Percentiles rank a stretch among this genome's conserved stretches.
Evolutionary conservation across 92 coral and sea anemone species (phyloP).

Genomic region (Galaxea fascicularis): DNA sequence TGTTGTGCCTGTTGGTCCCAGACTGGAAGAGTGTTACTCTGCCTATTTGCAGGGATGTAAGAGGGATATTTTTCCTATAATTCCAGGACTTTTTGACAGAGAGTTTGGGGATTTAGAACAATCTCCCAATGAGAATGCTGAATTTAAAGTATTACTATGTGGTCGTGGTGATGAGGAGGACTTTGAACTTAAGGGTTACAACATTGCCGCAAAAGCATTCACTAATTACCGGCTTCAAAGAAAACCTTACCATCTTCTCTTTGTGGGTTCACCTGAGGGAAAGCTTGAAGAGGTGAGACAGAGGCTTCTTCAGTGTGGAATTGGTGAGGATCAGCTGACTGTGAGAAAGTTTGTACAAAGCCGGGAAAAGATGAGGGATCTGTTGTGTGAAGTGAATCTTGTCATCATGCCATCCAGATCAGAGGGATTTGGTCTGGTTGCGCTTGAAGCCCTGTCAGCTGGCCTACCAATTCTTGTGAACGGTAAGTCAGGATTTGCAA

Average conservation of each 20-base stretch:
- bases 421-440: slow-evolving; percentile 22
- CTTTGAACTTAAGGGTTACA: slow-evolving; percentile 9
- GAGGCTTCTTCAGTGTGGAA: background rate
- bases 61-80: background rate
- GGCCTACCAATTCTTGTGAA: slow-evolving; percentile 4
- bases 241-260: background rate
- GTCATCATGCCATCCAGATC: slow-evolving; percentile 20
- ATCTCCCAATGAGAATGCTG: background rate
- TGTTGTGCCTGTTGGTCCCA: background rate
- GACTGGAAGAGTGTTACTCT: background rate
- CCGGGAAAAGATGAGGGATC: background rate
- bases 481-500: slow-evolving; percentile 20
- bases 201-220: slow-evolving; percentile 15
- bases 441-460: slow-evolving; percentile 11
- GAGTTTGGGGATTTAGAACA: slow-evolving; percentile 4
- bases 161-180: slow-evolving; percentile 26
- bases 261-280: slow-evolving; percentile 7
- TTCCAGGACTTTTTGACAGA: background rate
- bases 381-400: slow-evolving; percentile 1
- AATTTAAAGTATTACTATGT: background rate
- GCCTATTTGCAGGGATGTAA: background rate
- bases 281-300: background rate
- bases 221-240: background rate
- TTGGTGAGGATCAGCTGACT: background rate
- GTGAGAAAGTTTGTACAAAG: background rate